A percentile compares a stretch with the other conserved stretches of the same genome.
Evolutionary conservation across 1,140 invertebrate genomes (phyloP).

Genomic region (Philaenus spumarius): DNA sequence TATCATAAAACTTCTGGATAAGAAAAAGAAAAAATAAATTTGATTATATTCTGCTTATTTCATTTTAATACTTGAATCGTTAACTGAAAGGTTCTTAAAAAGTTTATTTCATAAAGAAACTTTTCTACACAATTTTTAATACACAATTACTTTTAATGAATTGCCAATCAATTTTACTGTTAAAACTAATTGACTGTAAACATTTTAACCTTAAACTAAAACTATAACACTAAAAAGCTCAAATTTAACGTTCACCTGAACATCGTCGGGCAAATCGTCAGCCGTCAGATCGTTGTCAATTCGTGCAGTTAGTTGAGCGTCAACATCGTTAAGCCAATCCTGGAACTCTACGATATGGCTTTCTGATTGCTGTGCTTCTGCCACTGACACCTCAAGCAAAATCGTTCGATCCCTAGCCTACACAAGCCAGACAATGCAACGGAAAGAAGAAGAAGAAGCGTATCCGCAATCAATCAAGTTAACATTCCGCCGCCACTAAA

Average conservation of each 20-base stretch:
- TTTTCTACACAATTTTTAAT: too few species aligned
- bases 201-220: too few species aligned
- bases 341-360: constrained; percentile 66
- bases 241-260: constrained; percentile 49
- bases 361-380: constrained; percentile 72
- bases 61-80: too few species aligned
- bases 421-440: constrained; percentile 4
- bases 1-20: too few species aligned
- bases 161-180: too few species aligned
- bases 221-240: background rate
- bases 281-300: constrained; percentile 72
- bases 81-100: too few species aligned
- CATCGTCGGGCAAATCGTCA: constrained; percentile 72
- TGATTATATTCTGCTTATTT: too few species aligned
- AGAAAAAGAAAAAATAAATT: too few species aligned
- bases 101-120: too few species aligned
- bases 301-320: constrained; percentile 60
- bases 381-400: constrained; percentile 65
- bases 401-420: constrained; percentile 64
- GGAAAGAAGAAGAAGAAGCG: constrained; percentile 11
- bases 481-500: constrained; percentile 4
- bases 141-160: too few species aligned
- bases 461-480: constrained; percentile 2
- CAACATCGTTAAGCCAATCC: constrained; percentile 66
- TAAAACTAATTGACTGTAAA: too few species aligned